These are phyloP conservation scores for Thamnophis elegans DNA, from an alignment of 2,797 vertebrate species.

Conservation along the genomic window DNA sequence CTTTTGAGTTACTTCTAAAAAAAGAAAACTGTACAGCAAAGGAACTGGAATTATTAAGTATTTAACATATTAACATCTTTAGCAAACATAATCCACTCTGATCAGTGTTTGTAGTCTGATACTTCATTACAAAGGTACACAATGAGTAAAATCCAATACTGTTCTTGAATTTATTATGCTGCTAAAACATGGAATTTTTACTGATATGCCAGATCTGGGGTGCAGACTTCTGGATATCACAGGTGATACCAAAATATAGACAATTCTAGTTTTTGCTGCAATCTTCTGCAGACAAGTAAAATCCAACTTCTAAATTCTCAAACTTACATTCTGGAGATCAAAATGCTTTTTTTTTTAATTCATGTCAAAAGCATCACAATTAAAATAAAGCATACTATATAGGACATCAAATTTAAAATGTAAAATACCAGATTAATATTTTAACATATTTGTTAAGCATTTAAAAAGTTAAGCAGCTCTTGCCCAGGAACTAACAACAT, in stretches of 20 bases:
- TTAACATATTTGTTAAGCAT: neutral
- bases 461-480: neutral
- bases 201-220: neutral
- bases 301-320: neutral
- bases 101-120: neutral
- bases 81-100: slow-evolving; percentile 1
- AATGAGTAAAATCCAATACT: neutral
- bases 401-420: neutral
- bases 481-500: neutral
- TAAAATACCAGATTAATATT: neutral
- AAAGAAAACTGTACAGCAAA: neutral
- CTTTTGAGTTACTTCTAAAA: neutral
- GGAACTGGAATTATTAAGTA: neutral
- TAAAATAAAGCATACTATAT: neutral
- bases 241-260: neutral
- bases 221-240: neutral
- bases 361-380: neutral
- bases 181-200: slow-evolving; percentile 3
- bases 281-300: neutral
- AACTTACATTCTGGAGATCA: neutral
- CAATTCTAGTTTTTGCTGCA: neutral
- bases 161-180: neutral
- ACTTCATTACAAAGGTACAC: neutral
- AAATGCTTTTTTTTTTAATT: neutral
- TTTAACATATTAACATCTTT: neutral